Evolutionary conservation across 2,113 vertebrate genomes (phyloP).

Genomic region (Nothobranchius furzeri): DNA sequence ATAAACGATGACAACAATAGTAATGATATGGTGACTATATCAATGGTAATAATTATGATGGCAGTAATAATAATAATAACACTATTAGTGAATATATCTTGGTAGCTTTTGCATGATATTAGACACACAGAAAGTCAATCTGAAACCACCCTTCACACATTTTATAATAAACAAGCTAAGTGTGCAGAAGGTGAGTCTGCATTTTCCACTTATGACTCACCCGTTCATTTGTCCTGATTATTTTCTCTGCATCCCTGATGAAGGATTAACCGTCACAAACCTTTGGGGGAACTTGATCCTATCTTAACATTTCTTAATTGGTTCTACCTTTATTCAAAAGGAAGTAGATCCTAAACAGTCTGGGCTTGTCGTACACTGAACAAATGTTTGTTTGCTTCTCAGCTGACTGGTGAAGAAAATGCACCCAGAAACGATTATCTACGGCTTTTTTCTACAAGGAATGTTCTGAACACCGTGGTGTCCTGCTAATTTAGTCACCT

Average conservation of each 20-base stretch:
- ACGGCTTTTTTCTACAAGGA: too few species aligned
- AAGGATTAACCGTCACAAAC: slow-evolving; percentile 9
- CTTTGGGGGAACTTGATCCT: slow-evolving; percentile 5
- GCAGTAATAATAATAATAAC: too few species aligned
- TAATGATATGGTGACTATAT: too few species aligned
- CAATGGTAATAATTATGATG: too few species aligned
- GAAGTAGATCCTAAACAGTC: neutral
- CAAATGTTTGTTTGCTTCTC: neutral
- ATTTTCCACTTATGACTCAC: slow-evolving; percentile 3
- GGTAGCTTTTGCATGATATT: neutral
- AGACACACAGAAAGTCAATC: neutral
- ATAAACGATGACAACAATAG: too few species aligned
- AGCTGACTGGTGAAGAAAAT: too few species aligned
- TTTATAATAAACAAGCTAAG: slow-evolving; percentile 9
- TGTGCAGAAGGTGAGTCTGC: slow-evolving; percentile 2
- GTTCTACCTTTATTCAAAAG: slow-evolving; percentile 3
- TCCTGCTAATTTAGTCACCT: too few species aligned
- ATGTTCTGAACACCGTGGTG: too few species aligned
- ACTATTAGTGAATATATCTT: too few species aligned
- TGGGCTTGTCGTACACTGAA: neutral
- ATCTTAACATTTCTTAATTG: slow-evolving; percentile 24
- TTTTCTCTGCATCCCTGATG: neutral
- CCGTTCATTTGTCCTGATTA: slow-evolving; percentile 1
- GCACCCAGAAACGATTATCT: too few species aligned
- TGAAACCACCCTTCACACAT: too few species aligned